Base-by-base conservation (phyloP, 1,140 invertebrate species). In the Eueides isabella region DNA sequence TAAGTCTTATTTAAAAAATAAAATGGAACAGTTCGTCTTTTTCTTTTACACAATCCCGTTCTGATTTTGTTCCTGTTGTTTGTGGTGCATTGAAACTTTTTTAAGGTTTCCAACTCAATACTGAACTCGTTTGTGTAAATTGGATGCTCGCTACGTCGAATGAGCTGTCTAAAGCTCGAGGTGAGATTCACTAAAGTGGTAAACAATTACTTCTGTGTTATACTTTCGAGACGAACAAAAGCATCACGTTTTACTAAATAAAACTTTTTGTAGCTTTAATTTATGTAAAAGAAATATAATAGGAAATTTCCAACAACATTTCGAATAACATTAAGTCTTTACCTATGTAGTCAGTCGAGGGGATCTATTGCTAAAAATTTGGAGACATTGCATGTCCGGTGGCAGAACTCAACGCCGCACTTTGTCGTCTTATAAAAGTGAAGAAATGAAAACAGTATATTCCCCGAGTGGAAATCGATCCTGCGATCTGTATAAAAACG, bases 51-150 rank as follows among this genome's bases (percentile, higher is more conserved):
- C 31, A 61, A 63, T 38, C 14, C 61, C n/a, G 14, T 30, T 67
- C 29, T 4, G 19, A 29, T 38, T 28, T 16, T 23, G n/a, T n/a
- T n/a, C n/a, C n/a, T n/a, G n/a, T 41, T 63, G 68, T 70, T 62
- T 48, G 28, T 28, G 62, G 61, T 70, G 61, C 68, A 62, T 63
- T 30, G 61, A 63, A 62, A 70, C 23, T 70, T 70, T 62, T 14
- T 70, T 61, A 70, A 28, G 61, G 68, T 55, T 70, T 70, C 68
- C 30, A 38, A 70, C 16, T 70, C 61, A 41, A 63, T 70, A 41
- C 68, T 11, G 33, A 70, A 63, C 33, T 63, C 55, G 30, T 70
- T 70, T 70, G 68, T 63, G 61, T 62, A 33, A 63, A 70, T 70
- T 63, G 48, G 67, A 69, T 69, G 55, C 33, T 70, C 23, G 68